Base-by-base conservation (phyloP, 1,140 invertebrate species). In the Aphidius gifuensis region DNA sequence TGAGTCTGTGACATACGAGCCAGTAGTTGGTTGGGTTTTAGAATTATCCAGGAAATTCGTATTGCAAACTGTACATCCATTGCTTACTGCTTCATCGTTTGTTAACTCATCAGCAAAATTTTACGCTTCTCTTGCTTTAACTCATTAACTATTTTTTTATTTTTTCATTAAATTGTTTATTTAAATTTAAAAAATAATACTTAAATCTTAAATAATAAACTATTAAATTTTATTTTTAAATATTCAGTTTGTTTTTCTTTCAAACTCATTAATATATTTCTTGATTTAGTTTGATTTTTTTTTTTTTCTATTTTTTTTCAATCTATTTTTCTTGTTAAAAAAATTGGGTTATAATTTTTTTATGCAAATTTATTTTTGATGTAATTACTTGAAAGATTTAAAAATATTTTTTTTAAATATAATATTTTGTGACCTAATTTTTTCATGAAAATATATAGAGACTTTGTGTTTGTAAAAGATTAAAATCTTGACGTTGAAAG, bases 1-100 rank as follows among this genome's bases (percentile, higher is more conserved):
- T 77, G 77, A 80, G 76, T 72, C 70, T 60, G 70, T 80, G 75
- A 80, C 77, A 80, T 80, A 80, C 73, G 78, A 78, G 51, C 71
- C 71, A 71, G 44, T 48, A 49, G 74, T 77, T 73, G 70, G 64
- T 72, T 71, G 66, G 61, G 69, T 32, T 65, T 60, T 32, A 70
- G 72, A 76, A 74, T 77, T 77, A 75, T 71, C 68, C 67, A 69
- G 68, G 66, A 74, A 73, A 70, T 72, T 69, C 67, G 66, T 69
- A 69, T 66, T 47, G 5, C 42, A 40, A 57, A 16, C 16, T 8
- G 44, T 6, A 68, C 73, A 67, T 71, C 72, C 64, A 68, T 68
- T 69, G 66, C 64, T 62, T 68, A 68, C 64, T 66, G 69, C 67
- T 61, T 69, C 67, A 40, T 9, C 55, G 9, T 46, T 47, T 47